A percentile compares a stretch with the other conserved stretches of the same genome.
Evolutionary conservation across 2,113 vertebrate species (phyloP).

Genomic region (Mungos mungo): DNA sequence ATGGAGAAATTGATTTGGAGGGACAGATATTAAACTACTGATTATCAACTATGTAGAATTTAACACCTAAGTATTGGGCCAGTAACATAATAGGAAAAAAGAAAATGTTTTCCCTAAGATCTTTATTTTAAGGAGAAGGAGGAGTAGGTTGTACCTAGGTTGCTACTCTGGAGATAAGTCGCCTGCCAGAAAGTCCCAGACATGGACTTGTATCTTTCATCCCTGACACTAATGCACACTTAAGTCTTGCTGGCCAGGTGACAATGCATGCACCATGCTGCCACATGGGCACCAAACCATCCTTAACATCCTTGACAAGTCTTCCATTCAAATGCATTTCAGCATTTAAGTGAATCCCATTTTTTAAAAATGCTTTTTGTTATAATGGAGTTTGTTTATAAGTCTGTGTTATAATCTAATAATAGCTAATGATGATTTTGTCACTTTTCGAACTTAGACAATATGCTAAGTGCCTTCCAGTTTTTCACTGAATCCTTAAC

Average conservation of each 20-base stretch:
- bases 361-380: neutral
- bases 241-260: neutral
- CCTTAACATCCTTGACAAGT: neutral
- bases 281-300: neutral
- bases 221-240: neutral
- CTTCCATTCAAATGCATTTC: slow-evolving; percentile 11
- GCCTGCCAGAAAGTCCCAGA: neutral
- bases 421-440: neutral
- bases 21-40: neutral
- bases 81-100: neutral
- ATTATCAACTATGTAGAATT: slow-evolving; percentile 11
- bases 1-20: slow-evolving; percentile 2
- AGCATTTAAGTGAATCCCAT: neutral
- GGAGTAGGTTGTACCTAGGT: neutral
- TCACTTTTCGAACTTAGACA: neutral
- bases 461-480: neutral
- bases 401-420: neutral
- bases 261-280: neutral
- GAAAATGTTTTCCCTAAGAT: slow-evolving; percentile 29
- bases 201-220: neutral
- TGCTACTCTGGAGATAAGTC: neutral
- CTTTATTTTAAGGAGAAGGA: neutral
- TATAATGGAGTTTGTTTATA: neutral
- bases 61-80: neutral
- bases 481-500: slow-evolving; percentile 37